These are phyloP conservation scores for Diaprepes abbreviatus DNA, from an alignment of 2,888 invertebrate species.

Conservation along the genomic window DNA sequence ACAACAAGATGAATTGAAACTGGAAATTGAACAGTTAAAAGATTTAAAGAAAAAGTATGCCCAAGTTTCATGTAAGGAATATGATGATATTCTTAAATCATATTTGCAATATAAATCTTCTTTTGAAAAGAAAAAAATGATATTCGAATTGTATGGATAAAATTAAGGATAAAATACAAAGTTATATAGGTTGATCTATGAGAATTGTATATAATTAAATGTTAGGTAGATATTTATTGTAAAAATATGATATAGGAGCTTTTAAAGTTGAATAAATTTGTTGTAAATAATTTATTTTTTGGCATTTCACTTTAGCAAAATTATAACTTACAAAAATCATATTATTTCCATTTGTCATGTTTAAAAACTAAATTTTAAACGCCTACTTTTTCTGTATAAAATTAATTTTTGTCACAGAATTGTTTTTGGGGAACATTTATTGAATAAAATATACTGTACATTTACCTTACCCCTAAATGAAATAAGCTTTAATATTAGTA, in stretches of 20 bases:
- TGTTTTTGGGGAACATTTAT: no score
- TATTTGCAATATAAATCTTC: slow-evolving; percentile 65
- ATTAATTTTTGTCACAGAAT: no score
- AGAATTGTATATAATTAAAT: not conserved
- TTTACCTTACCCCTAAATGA: no score
- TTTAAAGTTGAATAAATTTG: not conserved
- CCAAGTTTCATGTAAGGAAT: slow-evolving; percentile 65
- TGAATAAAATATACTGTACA: no score
- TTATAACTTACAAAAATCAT: no score
- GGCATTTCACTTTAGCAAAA: not conserved
- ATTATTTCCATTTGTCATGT: no score
- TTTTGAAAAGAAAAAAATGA: slow-evolving; percentile 64
- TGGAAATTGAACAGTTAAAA: slow-evolving; percentile 63
- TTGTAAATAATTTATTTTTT: not conserved
- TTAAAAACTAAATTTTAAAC: no score
- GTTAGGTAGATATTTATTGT: not conserved
- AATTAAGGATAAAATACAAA: not conserved
- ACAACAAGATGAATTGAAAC: slow-evolving; percentile 61
- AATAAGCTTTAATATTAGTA: no score
- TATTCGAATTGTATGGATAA: slow-evolving; percentile 42
- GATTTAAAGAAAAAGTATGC: slow-evolving; percentile 65
- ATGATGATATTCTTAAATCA: slow-evolving; percentile 65
- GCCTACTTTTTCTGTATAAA: no score
- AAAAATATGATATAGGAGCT: not conserved
- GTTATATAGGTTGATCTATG: not conserved